Base-by-base conservation (phyloP, 2,797 vertebrate species). In the Craterocephalus amniculus region DNA sequence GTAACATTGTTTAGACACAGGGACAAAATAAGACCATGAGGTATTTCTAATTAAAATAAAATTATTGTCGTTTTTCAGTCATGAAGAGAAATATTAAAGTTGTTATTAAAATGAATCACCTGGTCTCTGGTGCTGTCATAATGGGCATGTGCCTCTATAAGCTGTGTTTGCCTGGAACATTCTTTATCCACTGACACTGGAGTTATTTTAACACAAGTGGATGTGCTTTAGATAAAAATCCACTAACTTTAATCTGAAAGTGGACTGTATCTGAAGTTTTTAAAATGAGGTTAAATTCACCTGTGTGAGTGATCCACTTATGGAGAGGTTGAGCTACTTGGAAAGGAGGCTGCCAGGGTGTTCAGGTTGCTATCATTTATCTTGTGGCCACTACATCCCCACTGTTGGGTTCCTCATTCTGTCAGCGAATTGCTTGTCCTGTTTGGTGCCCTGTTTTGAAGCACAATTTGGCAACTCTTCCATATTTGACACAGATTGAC, bases 331-430 rank as follows among this genome's bases (percentile, higher is more conserved):
- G 60, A 58, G 73, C 36, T 36, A 29, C 67, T 78, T 32, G 8
- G 45, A 73, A 80, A 85, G 66, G 78, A 87, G 81, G 84, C 66
- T 81, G 70, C 24, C 27, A 64, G 34, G 43, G 65, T 82, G 72
- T 83, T 83, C 27, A 70, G 32, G 75, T 78, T 61, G 62, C 59
- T 11, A 70, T 88, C 51, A 87, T 91, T 90, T 87, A 80, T 91
- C 89, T 83, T 79, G 22, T 22, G 22, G 79, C 57, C 43, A 62
- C 69, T 61, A 32, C 67, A 29, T 65, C 74, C 73, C 61, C 34
- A 43, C 65, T 32, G 16, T 64, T 48, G 35, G 40, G 74, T 72
- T 62, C 86, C 83, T 78, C 83, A 88, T 91, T 91, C 83, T 91
- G 87, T 88, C 89, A 81, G 62, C 4, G 40, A 65, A 35, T 58